Base-by-base conservation (phyloP, 2,888 invertebrate species). In the Hydrotaea diabolus region DNA sequence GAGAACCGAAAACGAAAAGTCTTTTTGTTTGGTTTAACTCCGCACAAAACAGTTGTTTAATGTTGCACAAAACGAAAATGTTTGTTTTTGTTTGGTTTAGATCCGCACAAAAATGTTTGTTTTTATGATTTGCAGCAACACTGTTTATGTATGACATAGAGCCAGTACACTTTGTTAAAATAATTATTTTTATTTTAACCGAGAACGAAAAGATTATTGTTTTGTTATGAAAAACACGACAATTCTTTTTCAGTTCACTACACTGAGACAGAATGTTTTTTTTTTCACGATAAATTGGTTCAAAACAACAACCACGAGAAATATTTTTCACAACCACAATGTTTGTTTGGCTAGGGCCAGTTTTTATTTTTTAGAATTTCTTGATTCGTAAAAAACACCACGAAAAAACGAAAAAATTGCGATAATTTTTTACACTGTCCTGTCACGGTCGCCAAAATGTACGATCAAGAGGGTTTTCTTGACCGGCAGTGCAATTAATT, bases 361-460 rank as follows among this genome's bases (percentile, higher is more conserved):
- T 46, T 11, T 46, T 46, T 46, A 46, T 11, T 46, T 46, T 46
- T n/a, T 15, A 11, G 15, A 46, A 46, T 46, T n/a, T 46, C 19
- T 55, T 17, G 9, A 31, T 2, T 31, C 31, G 31, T 39, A 13
- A 39, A 11, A 39, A 39, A 39, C 39, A 57, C 59, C 9, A 59
- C 31, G 31, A 59, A 15, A n/a, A n/a, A n/a, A n/a, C n/a, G n/a
- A n/a, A n/a, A 26, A 3, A 17, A 7, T n/a, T 19, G 15, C 8
- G 19, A 53, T 13, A 39, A 13, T 39, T 39, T 39, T 26, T 57
- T 57, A 57, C 57, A 57, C 57, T 21, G 57, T 57, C 57, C 57
- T 57, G 57, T 57, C 57, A 57, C 57, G 57, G 57, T 57, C 57
- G 23, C 26, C 62, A 62, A 31, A 31, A 31, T 46, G 46, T 46